Evolutionary conservation across 1,140 invertebrate species (phyloP), one percentile per base, ranked within the genome.

Genomic region (Carposina sasakii): DNA sequence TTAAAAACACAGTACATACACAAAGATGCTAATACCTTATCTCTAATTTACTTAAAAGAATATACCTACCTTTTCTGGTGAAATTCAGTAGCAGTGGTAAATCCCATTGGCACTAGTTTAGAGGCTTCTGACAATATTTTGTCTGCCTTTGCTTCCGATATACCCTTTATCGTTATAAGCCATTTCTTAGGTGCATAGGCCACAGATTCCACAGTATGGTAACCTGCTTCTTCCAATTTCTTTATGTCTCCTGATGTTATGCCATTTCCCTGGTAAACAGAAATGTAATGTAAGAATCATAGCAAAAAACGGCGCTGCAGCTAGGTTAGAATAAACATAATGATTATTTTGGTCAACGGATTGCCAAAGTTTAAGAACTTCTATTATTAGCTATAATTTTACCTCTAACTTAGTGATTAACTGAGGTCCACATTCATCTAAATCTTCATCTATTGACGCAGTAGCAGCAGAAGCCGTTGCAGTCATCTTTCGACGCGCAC

Each of bases 91-190:
- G 98, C 98, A 17, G 97, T 98, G 22, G 96, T 98, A 71, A 99
- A 99, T 0, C 98, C 98, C 93, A 99, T 96, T 0, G 96, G 95
- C 2, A 99, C 95, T 13, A 98, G 70, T 86, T 99, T 99, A 0
- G 90, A 88, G 4, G 97, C 96, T 87, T 98, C 96, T 36, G 89
- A 89, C 44, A 98, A 65, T 52, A 99, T 93, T 88, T 99, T 99
- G 58, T 99, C 98, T 19, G 96, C 98, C 85, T 99, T 99, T 9
- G 92, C 92, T 76, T 99, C 98, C 49, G 96, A 98, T 40, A 99
- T 97, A 1, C 98, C 98, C 87, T 99, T 99, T 15, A 99, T 96
- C 5, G 89, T 77, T 8, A 98, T 75, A 0, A 99, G 78, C 67
- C 91, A 89, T 81, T 98, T 99, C 70, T 97, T 98, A 0, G 97